Evolutionary conservation across 2,888 invertebrate genomes (phyloP).

Genomic region (Pyrocoelia pectoralis): DNA sequence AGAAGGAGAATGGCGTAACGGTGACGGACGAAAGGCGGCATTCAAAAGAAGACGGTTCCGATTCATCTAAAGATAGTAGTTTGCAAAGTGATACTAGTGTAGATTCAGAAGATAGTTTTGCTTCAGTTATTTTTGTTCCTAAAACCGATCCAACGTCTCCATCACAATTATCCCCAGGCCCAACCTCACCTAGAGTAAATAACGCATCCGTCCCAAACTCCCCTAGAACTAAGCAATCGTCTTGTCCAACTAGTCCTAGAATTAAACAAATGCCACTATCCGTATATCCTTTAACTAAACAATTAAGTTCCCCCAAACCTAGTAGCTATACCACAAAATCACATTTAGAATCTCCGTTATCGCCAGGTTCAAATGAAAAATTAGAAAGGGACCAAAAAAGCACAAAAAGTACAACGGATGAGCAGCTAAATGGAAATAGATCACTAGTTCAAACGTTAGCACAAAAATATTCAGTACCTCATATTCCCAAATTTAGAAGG

Average conservation of each 20-base stretch:
- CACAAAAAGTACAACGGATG: conserved; percentile 41
- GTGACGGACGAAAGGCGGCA: conserved; percentile 69
- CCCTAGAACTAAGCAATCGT: conserved; percentile 75
- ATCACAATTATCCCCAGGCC: conserved; percentile 68
- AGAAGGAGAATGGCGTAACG: conserved; percentile 45
- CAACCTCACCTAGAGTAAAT: conserved; percentile 69
- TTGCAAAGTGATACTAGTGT: conserved; percentile 93
- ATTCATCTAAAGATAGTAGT: conserved; percentile 88
- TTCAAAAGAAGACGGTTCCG: conserved; percentile 88
- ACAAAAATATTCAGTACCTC: conserved; percentile 56
- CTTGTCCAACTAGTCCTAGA: conserved; percentile 71
- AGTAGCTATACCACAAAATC: conserved; percentile 50
- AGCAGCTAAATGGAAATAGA: conserved; percentile 16
- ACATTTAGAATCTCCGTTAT: conserved; percentile 41
- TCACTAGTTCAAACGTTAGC: conserved; percentile 47
- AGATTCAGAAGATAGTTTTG: conserved; percentile 93
- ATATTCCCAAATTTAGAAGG: conserved; percentile 56
- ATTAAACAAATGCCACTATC: conserved; percentile 68
- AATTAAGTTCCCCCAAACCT: conserved; percentile 67
- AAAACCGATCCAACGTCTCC: conserved; percentile 78
- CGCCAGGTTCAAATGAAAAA: conserved; percentile 61
- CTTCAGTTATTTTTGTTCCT: conserved; percentile 90
- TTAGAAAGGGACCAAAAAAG: conserved; percentile 51
- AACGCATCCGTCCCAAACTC: conserved; percentile 81
- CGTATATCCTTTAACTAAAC: conserved; percentile 66